Evolutionary conservation across 1,140 invertebrate species (phyloP), one percentile per base, ranked within the genome.

Genomic region (Drosophila nigrodunni): DNA sequence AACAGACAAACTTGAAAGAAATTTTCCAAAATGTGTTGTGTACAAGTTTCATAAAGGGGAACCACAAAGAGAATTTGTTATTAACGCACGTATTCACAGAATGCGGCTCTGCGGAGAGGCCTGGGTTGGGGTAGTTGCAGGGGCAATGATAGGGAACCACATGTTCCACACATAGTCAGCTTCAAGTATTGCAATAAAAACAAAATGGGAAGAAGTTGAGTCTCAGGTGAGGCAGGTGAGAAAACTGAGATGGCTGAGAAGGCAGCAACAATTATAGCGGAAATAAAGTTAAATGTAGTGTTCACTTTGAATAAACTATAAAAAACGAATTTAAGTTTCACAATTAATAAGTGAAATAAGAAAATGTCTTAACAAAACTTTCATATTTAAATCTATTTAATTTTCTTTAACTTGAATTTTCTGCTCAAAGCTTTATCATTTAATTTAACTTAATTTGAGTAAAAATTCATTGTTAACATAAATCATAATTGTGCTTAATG

Each of bases 31-130:
- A 25, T 39, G 37, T 21, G 44, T 37, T 49, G 46, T 9, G 7
- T 25, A 37, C 47, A 52, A 5, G 25, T 30, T 44, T 15, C 18
- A 25, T 8, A 25, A 15, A 46, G 10, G 52, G 21, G 30, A 62
- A 65, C 25, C 10, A 50, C 67, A 88, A 79, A 88, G 59, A 77
- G 80, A 83, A 89, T 89, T 77, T 83, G 57, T 71, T 75, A 83
- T 78, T 85, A 78, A 75, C 74, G 60, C 70, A 83, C 85, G 74
- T 83, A 61, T 75, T 74, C 59, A 55, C 44, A 61, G 35, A 30
- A 41, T 54, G 46, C 65, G 55, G 5, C 18, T 62, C 11, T 7
- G 3, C n/a, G 4, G 15, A 18, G 41, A 13, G 59, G 30, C 21
- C 25, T 37, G 55, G 46, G n/a, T 7, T n/a, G 11, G 3, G 25